phyloP scores from a whole-genome alignment of 37 sponge, comb jelly and placozoan genomes.

The Eunapius fragilis region DNA sequence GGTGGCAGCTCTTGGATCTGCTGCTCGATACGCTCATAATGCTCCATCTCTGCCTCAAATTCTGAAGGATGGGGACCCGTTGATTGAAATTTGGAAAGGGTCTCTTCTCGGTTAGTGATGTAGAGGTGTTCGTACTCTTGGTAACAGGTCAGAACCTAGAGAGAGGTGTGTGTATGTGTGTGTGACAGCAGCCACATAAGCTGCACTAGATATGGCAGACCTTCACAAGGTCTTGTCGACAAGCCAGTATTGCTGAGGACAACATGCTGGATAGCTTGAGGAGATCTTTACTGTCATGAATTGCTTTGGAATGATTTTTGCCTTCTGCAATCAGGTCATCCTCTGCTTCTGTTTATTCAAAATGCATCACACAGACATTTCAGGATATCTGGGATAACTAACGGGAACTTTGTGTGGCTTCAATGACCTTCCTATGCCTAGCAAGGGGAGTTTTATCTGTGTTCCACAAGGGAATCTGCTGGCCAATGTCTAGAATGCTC shows the following conservation, averaged over 20 bases:
- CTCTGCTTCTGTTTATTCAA: no score
- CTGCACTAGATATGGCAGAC: conserved; percentile 6
- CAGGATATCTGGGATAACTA: no score
- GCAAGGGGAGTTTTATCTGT: neutral
- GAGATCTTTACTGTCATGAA: conserved; percentile 88
- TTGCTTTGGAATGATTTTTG: conserved; percentile 34
- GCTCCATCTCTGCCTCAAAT: conserved; percentile 81
- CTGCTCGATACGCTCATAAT: conserved; percentile 71
- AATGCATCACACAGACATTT: no score
- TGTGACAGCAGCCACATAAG: neutral
- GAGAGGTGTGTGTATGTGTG: conserved; percentile 15
- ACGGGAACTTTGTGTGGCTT: no score
- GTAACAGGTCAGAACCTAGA: conserved; percentile 58
- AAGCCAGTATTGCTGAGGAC: conserved; percentile 71
- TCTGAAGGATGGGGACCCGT: conserved; percentile 75
- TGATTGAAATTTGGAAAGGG: conserved; percentile 67
- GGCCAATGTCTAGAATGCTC: conserved; percentile 69
- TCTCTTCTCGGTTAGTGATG: conserved; percentile 36
- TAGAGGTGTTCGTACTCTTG: conserved; percentile 66
- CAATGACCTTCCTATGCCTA: no score
- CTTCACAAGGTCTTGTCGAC: conserved; percentile 64
- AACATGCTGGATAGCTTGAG: conserved; percentile 66
- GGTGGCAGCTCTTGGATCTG: conserved; percentile 63
- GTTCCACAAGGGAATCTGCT: conserved; percentile 52
- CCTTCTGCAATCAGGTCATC: neutral